Percentiles rank a stretch among this genome's conserved stretches.
phyloP scores from a whole-genome alignment of 2,888 invertebrate genomes.

The Caenorhabditis imperialis region DNA sequence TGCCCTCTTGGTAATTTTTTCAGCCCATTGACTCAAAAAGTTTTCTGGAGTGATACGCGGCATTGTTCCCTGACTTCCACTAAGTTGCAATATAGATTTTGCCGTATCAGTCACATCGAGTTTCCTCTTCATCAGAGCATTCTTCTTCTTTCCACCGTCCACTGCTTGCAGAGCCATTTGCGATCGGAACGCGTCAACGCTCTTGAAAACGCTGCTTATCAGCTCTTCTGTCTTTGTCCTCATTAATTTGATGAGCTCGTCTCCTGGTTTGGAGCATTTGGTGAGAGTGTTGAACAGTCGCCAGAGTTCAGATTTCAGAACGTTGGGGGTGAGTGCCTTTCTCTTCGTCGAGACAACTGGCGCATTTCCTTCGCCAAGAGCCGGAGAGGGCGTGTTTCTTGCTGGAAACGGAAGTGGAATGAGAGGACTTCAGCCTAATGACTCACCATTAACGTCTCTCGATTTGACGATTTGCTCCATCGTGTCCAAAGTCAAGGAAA shows the following conservation, averaged over 20 bases:
- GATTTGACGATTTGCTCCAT: conserved; percentile 11
- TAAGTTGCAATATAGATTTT: too few species aligned
- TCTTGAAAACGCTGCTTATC: conserved; percentile 13
- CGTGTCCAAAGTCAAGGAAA: background rate
- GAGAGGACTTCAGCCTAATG: too few species aligned
- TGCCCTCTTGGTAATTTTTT: too few species aligned
- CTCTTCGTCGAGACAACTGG: too few species aligned
- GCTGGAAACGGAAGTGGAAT: conserved; percentile 9
- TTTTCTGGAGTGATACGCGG: conserved; percentile 1
- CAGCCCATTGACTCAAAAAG: too few species aligned
- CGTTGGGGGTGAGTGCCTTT: too few species aligned
- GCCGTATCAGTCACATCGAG: conserved; percentile 1
- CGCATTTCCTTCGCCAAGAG: background rate
- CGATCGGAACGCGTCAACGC: background rate
- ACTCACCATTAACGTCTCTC: conserved; percentile 6
- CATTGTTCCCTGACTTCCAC: background rate
- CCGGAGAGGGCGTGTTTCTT: conserved; percentile 43
- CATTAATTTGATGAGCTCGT: conserved; percentile 23
- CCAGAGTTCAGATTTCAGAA: conserved; percentile 46
- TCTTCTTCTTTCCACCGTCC: conserved; percentile 9
- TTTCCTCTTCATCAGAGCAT: conserved; percentile 14
- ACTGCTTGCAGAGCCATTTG: background rate
- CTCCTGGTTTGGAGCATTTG: conserved; percentile 19
- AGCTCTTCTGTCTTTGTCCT: conserved; percentile 8
- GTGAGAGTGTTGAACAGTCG: conserved; percentile 5